These are phyloP conservation scores for Siniperca scherzeri DNA, from an alignment of 2,797 vertebrate species.

Conservation along the genomic window DNA sequence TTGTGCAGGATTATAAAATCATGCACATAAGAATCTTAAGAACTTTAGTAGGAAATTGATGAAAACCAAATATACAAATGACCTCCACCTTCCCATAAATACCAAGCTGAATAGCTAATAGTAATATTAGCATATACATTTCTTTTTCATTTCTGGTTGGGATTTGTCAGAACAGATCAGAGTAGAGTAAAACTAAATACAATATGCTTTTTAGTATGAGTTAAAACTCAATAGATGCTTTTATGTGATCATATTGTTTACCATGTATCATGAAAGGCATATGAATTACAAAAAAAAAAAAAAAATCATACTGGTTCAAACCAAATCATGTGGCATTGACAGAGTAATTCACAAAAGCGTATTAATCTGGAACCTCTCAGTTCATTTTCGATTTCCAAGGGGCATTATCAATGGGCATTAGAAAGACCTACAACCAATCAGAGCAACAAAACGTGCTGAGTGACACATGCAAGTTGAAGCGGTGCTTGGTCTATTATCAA, in stretches of 20 bases:
- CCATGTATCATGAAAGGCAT: not conserved
- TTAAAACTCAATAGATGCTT: not conserved
- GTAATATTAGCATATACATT: not conserved
- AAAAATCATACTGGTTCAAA: no score
- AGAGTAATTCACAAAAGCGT: no score
- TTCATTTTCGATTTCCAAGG: no score
- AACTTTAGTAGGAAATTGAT: not conserved
- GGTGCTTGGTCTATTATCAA: no score
- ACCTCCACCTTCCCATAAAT: not conserved
- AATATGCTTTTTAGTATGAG: not conserved
- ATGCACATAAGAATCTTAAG: not conserved
- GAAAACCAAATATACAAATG: not conserved
- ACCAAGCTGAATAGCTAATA: not conserved
- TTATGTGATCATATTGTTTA: not conserved
- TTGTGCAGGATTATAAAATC: not conserved
- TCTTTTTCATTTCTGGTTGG: not conserved
- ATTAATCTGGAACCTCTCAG: no score
- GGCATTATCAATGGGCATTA: no score
- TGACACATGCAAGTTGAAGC: no score
- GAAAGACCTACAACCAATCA: no score
- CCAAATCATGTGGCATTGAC: no score
- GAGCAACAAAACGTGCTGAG: no score
- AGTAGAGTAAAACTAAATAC: not conserved
- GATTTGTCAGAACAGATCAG: slow-evolving; percentile 5
- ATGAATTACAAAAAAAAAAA: not conserved